Conservation (phyloP, 2,113 vertebrate species). For the Cranoglanis bouderius region DNA sequence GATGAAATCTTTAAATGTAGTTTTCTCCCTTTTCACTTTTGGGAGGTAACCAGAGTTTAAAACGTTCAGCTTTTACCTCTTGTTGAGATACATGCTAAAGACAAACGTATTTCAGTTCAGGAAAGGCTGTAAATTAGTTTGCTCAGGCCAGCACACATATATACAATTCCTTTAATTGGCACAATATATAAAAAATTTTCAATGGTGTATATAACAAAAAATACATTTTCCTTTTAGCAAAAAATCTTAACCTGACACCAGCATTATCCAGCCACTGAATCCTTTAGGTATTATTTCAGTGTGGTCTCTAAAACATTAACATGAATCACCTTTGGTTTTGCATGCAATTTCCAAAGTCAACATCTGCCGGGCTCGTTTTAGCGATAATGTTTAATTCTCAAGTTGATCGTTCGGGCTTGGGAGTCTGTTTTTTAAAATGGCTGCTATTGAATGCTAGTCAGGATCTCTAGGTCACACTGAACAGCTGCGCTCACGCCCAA, state of each 20-base stretch:
- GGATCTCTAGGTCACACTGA: background rate
- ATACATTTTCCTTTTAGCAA: background rate
- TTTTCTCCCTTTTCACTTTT: background rate
- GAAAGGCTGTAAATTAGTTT: background rate
- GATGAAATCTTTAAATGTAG: background rate
- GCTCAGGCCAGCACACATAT: background rate
- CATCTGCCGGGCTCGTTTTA: conserved; percentile 60
- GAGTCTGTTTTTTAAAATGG: conserved; percentile 45
- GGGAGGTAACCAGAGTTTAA: background rate
- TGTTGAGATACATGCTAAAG: background rate
- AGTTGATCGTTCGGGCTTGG: conserved; percentile 41
- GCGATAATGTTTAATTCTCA: background rate
- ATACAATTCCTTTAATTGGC: background rate
- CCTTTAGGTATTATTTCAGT: background rate
- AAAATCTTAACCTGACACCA: background rate
- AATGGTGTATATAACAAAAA: background rate
- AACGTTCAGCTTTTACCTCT: background rate
- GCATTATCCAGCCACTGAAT: background rate
- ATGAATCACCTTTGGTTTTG: conserved; percentile 54
- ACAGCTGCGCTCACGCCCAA: conserved; percentile 27
- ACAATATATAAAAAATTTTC: background rate
- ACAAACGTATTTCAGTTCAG: background rate
- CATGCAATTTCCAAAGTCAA: conserved; percentile 60
- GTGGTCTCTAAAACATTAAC: conserved; percentile 46
- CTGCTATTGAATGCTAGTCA: background rate